phyloP scores from a whole-genome alignment of 1,140 invertebrate species.

The Drosophila littoralis region DNA sequence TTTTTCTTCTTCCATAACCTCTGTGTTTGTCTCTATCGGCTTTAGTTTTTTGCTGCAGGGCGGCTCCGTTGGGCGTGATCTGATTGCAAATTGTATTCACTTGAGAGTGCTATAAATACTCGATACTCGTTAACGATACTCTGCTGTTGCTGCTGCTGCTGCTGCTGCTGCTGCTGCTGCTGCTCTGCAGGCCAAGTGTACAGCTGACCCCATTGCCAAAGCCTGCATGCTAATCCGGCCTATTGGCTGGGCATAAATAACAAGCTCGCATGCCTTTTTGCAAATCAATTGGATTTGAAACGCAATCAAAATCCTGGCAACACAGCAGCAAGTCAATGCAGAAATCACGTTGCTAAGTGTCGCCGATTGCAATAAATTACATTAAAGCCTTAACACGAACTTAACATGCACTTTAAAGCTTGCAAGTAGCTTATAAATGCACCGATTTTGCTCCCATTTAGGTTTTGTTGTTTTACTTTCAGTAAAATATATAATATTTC shows the following conservation, averaged over 20 bases:
- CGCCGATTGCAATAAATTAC: constrained; percentile 10
- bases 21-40: constrained; percentile 14
- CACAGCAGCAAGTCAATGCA: background rate
- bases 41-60: constrained; percentile 25
- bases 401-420: background rate
- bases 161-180: background rate
- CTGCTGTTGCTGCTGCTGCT: background rate
- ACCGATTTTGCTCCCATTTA: too few species aligned
- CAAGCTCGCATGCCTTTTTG: constrained; percentile 14
- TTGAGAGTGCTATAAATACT: constrained; percentile 23
- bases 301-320: constrained; percentile 27
- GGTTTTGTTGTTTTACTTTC: too few species aligned
- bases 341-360: constrained; percentile 3
- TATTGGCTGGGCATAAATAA: constrained; percentile 24
- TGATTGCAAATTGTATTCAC: constrained; percentile 33
- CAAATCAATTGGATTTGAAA: constrained; percentile 44
- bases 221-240: constrained; percentile 4
- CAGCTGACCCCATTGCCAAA: constrained; percentile 16
- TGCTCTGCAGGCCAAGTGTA: background rate
- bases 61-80: constrained; percentile 28
- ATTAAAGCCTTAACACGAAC: background rate
- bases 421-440: background rate
- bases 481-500: constrained; percentile 4
- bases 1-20: background rate
- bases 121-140: constrained; percentile 2